phyloP scores from a whole-genome alignment of 2,888 invertebrate genomes.

The Callinectes sapidus region DNA sequence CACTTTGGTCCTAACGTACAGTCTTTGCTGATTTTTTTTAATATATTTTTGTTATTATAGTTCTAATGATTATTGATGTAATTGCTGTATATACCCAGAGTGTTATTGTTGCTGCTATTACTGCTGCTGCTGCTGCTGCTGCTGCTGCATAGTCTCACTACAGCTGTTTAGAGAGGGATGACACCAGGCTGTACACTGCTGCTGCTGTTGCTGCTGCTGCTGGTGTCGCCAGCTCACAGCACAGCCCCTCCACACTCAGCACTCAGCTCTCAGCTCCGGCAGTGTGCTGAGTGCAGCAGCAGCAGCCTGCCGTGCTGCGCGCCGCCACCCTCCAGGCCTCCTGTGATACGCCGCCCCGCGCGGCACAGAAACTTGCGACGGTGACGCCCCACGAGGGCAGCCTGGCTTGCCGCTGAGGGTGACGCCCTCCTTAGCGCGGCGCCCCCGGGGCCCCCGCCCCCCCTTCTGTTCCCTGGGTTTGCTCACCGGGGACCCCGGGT shows the following conservation, averaged over 20 bases:
- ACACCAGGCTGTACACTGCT: not conserved
- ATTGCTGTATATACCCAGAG: not conserved
- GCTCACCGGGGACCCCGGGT: not conserved
- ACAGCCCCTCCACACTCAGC: not conserved
- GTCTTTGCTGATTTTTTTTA: not conserved
- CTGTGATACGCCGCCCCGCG: not conserved
- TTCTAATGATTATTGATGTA: not conserved
- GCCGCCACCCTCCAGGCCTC: slow-evolving; percentile 3
- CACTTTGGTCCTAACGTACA: not conserved
- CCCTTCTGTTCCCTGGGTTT: not conserved
- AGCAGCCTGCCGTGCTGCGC: not conserved
- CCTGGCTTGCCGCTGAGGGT: not conserved
- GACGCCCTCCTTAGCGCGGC: not conserved
- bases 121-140: slow-evolving; percentile 31
- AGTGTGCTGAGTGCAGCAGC: not conserved
- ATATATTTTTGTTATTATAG: not conserved
- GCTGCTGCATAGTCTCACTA: slow-evolving; percentile 11
- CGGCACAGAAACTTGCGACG: not conserved
- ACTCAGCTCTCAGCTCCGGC: no score
- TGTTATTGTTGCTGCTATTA: slow-evolving; percentile 13
- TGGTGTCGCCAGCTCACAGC: not conserved
- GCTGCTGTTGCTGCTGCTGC: not conserved
- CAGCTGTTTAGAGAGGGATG: slow-evolving; percentile 15
- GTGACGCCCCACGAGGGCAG: not conserved
- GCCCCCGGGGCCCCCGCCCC: not conserved